Percentiles rank a stretch among this genome's conserved stretches.
Evolutionary conservation across 2,113 vertebrate genomes (phyloP).

Genomic region (Glaucomys volans): DNA sequence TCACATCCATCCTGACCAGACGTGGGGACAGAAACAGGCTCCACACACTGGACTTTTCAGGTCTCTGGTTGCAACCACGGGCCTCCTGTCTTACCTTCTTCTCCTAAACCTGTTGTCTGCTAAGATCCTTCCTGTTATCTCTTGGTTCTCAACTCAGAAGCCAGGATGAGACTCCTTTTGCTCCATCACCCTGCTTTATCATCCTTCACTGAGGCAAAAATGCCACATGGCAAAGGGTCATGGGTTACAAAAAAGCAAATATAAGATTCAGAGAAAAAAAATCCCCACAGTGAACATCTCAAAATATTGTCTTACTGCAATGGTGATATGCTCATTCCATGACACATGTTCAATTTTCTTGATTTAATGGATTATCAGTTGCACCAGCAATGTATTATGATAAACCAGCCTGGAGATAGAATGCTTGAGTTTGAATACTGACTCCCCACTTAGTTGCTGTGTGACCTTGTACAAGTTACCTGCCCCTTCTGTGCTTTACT

Average conservation of each 20-base stretch:
- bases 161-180: too few relatives aligned
- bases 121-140: too few relatives aligned
- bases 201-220: too few relatives aligned
- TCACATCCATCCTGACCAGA: too few relatives aligned
- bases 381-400: not conserved
- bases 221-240: not conserved
- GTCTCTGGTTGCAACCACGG: too few relatives aligned
- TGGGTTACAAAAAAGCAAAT: not conserved
- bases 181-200: too few relatives aligned
- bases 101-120: too few relatives aligned
- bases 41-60: too few relatives aligned
- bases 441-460: not conserved
- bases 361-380: not conserved
- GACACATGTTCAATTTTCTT: not conserved
- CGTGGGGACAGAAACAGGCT: too few relatives aligned
- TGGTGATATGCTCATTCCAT: not conserved
- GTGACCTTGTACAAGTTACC: not conserved
- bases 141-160: too few relatives aligned
- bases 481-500: not conserved
- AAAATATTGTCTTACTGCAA: not conserved
- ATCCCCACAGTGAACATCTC: not conserved
- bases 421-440: not conserved
- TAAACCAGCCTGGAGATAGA: not conserved
- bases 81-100: too few relatives aligned
- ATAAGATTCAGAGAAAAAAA: not conserved